Percentiles rank a stretch among this genome's conserved stretches.
Conservation (phyloP, 2,113 vertebrate species). For the Aix galericulata region DNA sequence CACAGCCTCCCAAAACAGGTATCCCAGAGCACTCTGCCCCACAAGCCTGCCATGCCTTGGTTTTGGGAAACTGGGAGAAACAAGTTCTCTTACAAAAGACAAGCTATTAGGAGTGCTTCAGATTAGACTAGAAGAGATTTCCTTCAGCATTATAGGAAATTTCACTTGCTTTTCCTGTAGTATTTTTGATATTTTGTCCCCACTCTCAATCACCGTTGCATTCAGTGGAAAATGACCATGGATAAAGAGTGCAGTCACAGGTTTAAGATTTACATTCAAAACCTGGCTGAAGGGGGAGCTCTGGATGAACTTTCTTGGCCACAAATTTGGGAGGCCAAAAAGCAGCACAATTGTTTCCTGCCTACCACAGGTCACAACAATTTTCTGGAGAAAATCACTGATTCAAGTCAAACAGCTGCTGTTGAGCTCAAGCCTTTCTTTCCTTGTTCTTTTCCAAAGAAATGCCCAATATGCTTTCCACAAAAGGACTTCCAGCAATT, state of each 20-base stretch:
- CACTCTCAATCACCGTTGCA: background rate
- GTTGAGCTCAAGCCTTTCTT: background rate
- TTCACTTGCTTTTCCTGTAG: background rate
- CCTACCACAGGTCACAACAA: rapidly evolving
- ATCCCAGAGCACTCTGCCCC: background rate
- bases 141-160: background rate
- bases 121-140: background rate
- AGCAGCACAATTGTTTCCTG: background rate
- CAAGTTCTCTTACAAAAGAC: background rate
- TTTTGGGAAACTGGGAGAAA: background rate
- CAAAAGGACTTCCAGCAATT: background rate
- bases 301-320: background rate
- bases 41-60: background rate
- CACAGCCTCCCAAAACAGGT: background rate
- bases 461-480: background rate
- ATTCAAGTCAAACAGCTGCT: background rate
- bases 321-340: background rate
- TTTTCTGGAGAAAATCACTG: background rate
- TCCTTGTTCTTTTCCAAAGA: background rate
- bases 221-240: background rate
- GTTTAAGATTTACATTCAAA: background rate
- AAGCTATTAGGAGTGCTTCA: background rate
- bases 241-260: background rate
- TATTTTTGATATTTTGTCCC: background rate
- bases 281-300: background rate